Base-by-base conservation (phyloP, 2,797 vertebrate species). In the Pangasius sanitwongsei region DNA sequence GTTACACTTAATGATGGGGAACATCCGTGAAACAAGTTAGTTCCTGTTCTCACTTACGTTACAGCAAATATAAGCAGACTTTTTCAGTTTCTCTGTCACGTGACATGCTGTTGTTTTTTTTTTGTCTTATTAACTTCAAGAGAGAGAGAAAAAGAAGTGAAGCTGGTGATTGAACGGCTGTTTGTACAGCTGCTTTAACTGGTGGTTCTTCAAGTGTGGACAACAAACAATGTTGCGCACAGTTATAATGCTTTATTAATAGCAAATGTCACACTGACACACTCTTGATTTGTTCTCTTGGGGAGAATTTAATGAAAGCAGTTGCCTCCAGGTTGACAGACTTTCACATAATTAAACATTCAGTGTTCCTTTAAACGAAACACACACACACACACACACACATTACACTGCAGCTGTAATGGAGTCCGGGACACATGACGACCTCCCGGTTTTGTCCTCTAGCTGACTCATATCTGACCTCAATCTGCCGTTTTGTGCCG, bases 391-490 rank as follows among this genome's bases (percentile, higher is more conserved):
- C 41, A 72, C 41, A 75, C 72, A 75, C 72, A 48, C 37, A 44
- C 37, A 6, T 25, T 74, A 41, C 9, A 15, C 74, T 77, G 48
- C 44, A 16, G 48, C 44, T 16, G 50, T 80, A 57, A 80, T 57
- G 53, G 50, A 34, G 16, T 82, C 11, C 55, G 1, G 9, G 34
- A 37, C 78, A 37, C 11, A 20, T 1, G 53, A 57, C 16, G 18
- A 75, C 34, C 82, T 86, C 34, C 23, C 12, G 23, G 13, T 6
- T 81, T 87, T 88, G 57, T 90, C 75, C 69, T 28, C 59, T 13
- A 34, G 15, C 53, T 83, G 28, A 81, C 63, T 87, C 74, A 15
- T 53, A 83, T 48, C 65, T 88, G 87, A 86, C 85, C 44, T 90
- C 82, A 72, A 44, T 16, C 28, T 87, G 55, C 85, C 67, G 50